Conservation (phyloP, 1,140 invertebrate genomes). For the Caenorhabditis brenneri region DNA sequence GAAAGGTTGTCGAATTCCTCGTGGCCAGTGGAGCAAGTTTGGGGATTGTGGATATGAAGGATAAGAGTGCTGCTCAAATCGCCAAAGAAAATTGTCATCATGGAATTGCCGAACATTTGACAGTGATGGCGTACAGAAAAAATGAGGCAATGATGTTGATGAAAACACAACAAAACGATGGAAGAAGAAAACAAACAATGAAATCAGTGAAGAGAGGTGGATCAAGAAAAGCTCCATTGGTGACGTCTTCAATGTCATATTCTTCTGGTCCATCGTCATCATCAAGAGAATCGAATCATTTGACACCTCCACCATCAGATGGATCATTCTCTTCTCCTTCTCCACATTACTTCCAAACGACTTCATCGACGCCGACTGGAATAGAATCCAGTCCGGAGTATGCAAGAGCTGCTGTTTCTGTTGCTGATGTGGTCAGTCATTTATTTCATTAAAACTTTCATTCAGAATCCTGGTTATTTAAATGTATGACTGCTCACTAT, state of each 20-base stretch:
- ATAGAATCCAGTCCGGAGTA: too few relatives aligned
- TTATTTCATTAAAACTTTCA: too few relatives aligned
- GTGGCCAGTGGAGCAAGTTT: slow-evolving; percentile 8
- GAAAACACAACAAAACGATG: too few relatives aligned
- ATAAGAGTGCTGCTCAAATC: background rate
- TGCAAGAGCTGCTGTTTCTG: too few relatives aligned
- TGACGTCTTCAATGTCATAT: too few relatives aligned
- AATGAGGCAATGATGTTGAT: background rate
- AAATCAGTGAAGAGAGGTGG: background rate
- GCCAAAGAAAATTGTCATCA: background rate
- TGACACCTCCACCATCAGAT: slow-evolving; percentile 48
- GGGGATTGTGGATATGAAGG: background rate
- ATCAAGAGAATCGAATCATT: background rate
- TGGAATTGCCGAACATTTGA: background rate
- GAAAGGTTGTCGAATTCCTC: background rate
- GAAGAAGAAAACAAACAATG: background rate
- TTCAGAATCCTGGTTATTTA: too few relatives aligned
- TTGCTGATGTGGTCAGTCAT: too few relatives aligned
- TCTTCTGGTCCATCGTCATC: background rate
- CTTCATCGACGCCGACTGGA: too few relatives aligned
- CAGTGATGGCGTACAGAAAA: background rate
- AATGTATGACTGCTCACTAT: too few relatives aligned
- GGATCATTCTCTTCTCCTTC: slow-evolving; percentile 41
- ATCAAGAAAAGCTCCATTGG: background rate
- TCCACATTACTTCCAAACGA: too few relatives aligned